These are phyloP conservation scores for Eulemur mongoz DNA, from an alignment of 2,797 vertebrate species.

Conservation along the genomic window DNA sequence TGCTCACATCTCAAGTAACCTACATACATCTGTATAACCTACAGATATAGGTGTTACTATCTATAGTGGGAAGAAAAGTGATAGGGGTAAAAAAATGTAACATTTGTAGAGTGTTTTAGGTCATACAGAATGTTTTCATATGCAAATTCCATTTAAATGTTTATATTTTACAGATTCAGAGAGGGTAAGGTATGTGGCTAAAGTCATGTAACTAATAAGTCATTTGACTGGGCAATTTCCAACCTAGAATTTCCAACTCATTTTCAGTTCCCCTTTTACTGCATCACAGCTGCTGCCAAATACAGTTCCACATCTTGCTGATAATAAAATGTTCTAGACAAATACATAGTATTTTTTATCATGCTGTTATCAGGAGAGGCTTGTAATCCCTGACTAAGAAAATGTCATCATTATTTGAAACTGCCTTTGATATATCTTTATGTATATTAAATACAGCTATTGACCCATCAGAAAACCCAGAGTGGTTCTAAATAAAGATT, in stretches of 20 bases:
- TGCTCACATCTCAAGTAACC: neutral
- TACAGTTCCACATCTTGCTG: neutral
- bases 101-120: neutral
- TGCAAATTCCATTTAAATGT: neutral
- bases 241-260: neutral
- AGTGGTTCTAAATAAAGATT: slow-evolving; percentile 64
- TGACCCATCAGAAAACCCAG: slow-evolving; percentile 41
- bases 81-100: neutral
- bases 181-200: neutral
- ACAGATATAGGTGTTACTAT: neutral
- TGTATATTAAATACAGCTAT: slow-evolving; percentile 42
- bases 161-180: neutral
- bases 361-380: neutral
- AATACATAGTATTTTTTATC: slow-evolving; percentile 5
- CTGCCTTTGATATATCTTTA: slow-evolving; percentile 51
- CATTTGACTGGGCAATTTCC: neutral
- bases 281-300: neutral
- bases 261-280: neutral
- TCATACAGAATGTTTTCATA: neutral
- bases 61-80: neutral
- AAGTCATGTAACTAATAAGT: neutral
- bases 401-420: slow-evolving; percentile 67
- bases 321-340: slow-evolving; percentile 9
- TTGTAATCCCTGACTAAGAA: slow-evolving; percentile 25
- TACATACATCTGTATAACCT: too few species aligned